Evolutionary conservation across 2,888 invertebrate species (phyloP), one percentile per base, ranked within the genome.

Genomic region (Graphium colonna): DNA sequence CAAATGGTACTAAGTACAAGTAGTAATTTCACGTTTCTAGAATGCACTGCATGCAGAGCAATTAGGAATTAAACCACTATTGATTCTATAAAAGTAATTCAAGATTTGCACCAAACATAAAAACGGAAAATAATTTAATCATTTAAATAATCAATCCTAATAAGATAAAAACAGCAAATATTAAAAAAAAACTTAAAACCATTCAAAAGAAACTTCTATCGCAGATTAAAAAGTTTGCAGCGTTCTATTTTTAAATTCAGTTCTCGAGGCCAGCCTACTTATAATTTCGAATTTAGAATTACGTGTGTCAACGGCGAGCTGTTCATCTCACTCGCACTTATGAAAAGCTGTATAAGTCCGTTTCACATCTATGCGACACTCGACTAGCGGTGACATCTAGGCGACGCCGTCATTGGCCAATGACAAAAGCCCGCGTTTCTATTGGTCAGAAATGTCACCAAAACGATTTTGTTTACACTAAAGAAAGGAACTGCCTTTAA

Each of bases 301-400:
- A 9, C 36, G 16, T 17, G 33, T 17, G 26, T 44, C 44, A 48
- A 33, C 49, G 44, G 39, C 10, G 28, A 44, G 17, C 47, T 31
- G 45, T 56, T 43, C 47, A 39, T 75, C 75, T 58, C 69, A 52
- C 61, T 75, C 61, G 12, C 58, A 52, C 68, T 2, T 40, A 7
- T 13, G 1, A 1, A 26, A 56, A 51, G 31, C 47, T 28, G 39
- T 42, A 58, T 65, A 56, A 28, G 5, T 41, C 68, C 57, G 51
- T 75, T 71, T 61, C 61, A 60, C 62, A 72, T 68, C 66, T 60
- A 68, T 69, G 71, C 69, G 69, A 71, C 68, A 74, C 67, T 73
- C 73, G 77, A 78, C 79, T 79, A 65, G 69, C 73, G 68, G 74
- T 82, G 83, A 81, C 83, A 82, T 77, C 76, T 76, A 74, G 60